Conservation (phyloP, 1,140 invertebrate genomes). For the Macrosteles quadrilineatus region DNA sequence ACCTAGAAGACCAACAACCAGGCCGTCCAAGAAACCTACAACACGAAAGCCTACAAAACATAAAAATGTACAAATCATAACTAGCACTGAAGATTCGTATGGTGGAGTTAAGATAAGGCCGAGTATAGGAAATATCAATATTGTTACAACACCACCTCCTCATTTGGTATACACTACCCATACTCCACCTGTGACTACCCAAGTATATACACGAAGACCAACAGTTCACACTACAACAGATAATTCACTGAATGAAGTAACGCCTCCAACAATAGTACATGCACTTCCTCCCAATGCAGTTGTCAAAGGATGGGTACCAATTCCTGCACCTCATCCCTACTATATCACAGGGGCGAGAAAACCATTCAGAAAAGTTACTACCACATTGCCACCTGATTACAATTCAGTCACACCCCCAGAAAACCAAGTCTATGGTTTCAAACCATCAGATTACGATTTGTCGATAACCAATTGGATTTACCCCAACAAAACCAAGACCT, state of each 20-base stretch:
- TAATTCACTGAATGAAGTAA: conserved; percentile 36
- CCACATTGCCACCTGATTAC: conserved; percentile 23
- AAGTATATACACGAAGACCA: conserved; percentile 24
- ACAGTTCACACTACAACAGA: conserved; percentile 33
- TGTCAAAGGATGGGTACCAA: conserved; percentile 42
- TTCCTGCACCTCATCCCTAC: conserved; percentile 42
- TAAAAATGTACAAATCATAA: conserved; percentile 40
- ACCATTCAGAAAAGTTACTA: conserved; percentile 27
- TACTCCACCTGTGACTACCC: conserved; percentile 36
- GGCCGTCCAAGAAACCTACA: conserved; percentile 48
- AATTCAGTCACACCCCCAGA: conserved; percentile 19
- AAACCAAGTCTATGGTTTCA: conserved; percentile 21
- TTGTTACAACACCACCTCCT: conserved; percentile 14
- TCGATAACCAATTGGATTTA: conserved; percentile 21
- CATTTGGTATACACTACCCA: conserved; percentile 32
- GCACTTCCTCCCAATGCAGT: conserved; percentile 31
- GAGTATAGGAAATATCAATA: conserved; percentile 6
- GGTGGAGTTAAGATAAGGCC: conserved; percentile 3
- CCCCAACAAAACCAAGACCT: conserved; percentile 20
- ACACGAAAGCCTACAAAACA: conserved; percentile 39
- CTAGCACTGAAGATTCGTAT: conserved; percentile 5
- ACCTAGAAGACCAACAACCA: conserved; percentile 35
- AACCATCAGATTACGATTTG: conserved; percentile 23
- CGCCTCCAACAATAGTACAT: conserved; percentile 24
- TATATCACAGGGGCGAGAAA: conserved; percentile 41